Evolutionary conservation across 1,140 invertebrate species (phyloP).

Genomic region (Rhynchophorus ferrugineus): DNA sequence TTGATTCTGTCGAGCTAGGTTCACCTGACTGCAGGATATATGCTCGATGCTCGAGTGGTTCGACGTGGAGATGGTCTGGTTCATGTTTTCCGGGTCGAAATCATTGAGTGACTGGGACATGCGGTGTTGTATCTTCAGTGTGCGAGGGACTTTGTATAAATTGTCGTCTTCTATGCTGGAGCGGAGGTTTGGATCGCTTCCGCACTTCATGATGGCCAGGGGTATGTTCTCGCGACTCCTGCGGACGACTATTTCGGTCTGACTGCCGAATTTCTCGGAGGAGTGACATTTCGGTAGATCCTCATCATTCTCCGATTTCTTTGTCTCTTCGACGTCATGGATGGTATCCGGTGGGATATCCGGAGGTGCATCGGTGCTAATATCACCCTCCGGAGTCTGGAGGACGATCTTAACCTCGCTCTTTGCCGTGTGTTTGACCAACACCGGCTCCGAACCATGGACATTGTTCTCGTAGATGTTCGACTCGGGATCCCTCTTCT

Average conservation of each 20-base stretch:
- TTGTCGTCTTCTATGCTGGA: slow-evolving; percentile 27
- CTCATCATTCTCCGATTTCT: not conserved
- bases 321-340: not conserved
- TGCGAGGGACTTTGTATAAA: slow-evolving; percentile 37
- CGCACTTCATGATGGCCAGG: slow-evolving; percentile 29
- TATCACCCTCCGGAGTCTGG: slow-evolving; percentile 5
- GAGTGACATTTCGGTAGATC: slow-evolving; percentile 15
- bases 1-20: slow-evolving; percentile 8
- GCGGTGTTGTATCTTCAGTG: slow-evolving; percentile 21
- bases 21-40: slow-evolving; percentile 35
- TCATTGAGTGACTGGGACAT: slow-evolving; percentile 36
- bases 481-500: slow-evolving; percentile 20
- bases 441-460: slow-evolving; percentile 7
- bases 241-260: slow-evolving; percentile 18
- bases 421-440: slow-evolving; percentile 13
- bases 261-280: slow-evolving; percentile 20
- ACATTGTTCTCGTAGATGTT: slow-evolving; percentile 23
- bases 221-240: slow-evolving; percentile 12
- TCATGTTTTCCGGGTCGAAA: slow-evolving; percentile 32
- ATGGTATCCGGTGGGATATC: not conserved
- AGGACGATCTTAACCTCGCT: slow-evolving; percentile 28
- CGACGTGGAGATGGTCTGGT: slow-evolving; percentile 13
- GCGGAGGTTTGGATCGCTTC: slow-evolving; percentile 35
- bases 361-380: not conserved
- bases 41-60: slow-evolving; percentile 34